Conservation (phyloP, 2,888 invertebrate species). For the Lasioglossum morio region DNA sequence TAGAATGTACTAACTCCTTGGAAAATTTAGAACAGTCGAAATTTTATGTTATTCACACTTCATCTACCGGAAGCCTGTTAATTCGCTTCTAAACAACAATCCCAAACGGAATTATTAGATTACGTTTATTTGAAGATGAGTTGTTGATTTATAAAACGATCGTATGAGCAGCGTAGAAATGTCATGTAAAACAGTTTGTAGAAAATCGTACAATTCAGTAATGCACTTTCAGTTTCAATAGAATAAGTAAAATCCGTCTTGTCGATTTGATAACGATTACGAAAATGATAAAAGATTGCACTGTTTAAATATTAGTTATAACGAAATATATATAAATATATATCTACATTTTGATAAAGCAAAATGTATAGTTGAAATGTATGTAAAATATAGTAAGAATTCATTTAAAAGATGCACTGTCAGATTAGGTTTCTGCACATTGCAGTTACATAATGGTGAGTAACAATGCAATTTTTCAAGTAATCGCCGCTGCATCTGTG, state of each 20-base stretch:
- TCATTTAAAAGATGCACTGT: background rate
- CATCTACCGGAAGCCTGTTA: background rate
- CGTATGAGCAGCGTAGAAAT: too few species aligned
- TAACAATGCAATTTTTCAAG: slow-evolving; percentile 35
- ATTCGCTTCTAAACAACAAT: background rate
- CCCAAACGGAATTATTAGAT: background rate
- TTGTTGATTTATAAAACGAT: too few species aligned
- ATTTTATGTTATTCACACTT: background rate
- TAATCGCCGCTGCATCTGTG: background rate
- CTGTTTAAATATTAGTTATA: background rate
- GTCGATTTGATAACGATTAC: background rate
- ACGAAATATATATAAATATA: too few species aligned
- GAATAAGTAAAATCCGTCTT: background rate
- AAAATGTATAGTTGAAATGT: background rate
- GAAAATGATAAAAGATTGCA: background rate
- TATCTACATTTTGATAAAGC: background rate
- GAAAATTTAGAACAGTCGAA: background rate
- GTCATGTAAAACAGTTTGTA: too few species aligned
- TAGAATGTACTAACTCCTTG: too few species aligned
- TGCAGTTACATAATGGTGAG: slow-evolving; percentile 2
- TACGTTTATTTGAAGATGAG: background rate
- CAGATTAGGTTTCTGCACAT: background rate
- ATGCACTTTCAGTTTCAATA: background rate
- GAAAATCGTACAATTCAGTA: too few species aligned
- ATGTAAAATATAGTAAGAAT: background rate